phyloP scores from a whole-genome alignment of 2,888 invertebrate species.

The Philonicus albiceps region DNA sequence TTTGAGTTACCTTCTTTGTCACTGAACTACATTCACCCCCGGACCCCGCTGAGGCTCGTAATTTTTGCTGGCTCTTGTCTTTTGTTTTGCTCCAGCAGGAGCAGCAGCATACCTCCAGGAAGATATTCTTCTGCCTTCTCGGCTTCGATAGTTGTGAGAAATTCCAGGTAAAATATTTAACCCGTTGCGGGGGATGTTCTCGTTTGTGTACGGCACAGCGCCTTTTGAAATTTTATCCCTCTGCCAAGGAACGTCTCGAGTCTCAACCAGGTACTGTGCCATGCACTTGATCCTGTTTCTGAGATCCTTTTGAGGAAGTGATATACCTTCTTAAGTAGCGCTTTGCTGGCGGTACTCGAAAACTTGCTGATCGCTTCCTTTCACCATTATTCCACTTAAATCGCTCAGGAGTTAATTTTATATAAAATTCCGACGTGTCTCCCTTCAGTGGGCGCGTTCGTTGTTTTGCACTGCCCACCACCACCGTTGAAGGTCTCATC shows the following conservation, averaged over 20 bases:
- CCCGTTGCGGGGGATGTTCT: background rate
- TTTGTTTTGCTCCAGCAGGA: background rate
- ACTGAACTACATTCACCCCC: background rate
- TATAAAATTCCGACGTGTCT: background rate
- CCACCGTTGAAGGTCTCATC: background rate
- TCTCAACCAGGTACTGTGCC: background rate
- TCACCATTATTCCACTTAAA: slow-evolving; percentile 8
- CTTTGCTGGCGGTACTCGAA: slow-evolving; percentile 24
- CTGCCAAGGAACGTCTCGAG: background rate
- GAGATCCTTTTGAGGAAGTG: slow-evolving; percentile 26
- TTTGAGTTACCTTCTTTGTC: slow-evolving; percentile 30
- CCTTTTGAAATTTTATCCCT: slow-evolving; percentile 38
- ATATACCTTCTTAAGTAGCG: slow-evolving; percentile 20
- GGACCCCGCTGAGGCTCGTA: background rate
- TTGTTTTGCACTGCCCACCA: background rate
- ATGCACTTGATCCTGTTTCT: slow-evolving; percentile 19
- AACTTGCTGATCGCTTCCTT: background rate
- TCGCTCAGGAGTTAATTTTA: slow-evolving; percentile 4
- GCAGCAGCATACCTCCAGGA: background rate
- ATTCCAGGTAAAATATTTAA: background rate
- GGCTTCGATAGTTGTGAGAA: background rate
- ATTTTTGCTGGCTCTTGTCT: slow-evolving; percentile 10
- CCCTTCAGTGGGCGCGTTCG: background rate
- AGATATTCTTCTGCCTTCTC: background rate
- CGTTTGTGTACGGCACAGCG: background rate